Percentiles rank a stretch among this genome's conserved stretches.
Evolutionary conservation across 2,113 vertebrate species (phyloP).

Genomic region (Microtus oregoni): DNA sequence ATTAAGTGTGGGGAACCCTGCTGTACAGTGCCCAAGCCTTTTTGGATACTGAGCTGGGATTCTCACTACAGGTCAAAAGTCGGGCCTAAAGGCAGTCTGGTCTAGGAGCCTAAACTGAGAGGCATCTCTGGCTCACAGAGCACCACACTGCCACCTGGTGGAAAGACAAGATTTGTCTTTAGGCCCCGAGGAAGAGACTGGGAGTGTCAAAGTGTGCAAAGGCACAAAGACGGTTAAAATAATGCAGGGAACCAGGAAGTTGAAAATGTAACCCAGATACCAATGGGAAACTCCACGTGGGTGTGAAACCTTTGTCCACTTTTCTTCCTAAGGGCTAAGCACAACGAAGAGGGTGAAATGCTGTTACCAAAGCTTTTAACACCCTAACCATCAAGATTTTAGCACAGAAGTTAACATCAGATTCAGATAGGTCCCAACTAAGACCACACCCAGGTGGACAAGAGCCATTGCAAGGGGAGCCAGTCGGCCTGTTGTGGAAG

Average conservation of each 20-base stretch:
- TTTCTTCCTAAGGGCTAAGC: slow-evolving; percentile 28
- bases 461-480: background rate
- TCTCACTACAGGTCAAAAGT: background rate
- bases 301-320: background rate
- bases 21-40: background rate
- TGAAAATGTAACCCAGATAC: background rate
- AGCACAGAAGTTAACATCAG: slow-evolving; percentile 67
- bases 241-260: background rate
- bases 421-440: slow-evolving; percentile 16
- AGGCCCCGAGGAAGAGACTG: background rate
- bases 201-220: background rate
- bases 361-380: slow-evolving; percentile 57
- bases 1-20: background rate
- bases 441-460: slow-evolving; percentile 37
- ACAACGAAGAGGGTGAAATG: slow-evolving; percentile 37
- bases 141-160: slow-evolving; percentile 78
- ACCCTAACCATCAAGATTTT: slow-evolving; percentile 44
- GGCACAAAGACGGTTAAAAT: background rate
- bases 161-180: slow-evolving; percentile 68
- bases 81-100: background rate
- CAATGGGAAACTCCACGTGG: background rate
- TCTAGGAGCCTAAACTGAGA: background rate
- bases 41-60: background rate
- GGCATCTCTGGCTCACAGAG: background rate
- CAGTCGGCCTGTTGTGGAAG: slow-evolving; percentile 47